Percentiles rank a stretch among this genome's conserved stretches.
Evolutionary conservation across 2,797 vertebrate species (phyloP).

Genomic region (Perodicticus potto): DNA sequence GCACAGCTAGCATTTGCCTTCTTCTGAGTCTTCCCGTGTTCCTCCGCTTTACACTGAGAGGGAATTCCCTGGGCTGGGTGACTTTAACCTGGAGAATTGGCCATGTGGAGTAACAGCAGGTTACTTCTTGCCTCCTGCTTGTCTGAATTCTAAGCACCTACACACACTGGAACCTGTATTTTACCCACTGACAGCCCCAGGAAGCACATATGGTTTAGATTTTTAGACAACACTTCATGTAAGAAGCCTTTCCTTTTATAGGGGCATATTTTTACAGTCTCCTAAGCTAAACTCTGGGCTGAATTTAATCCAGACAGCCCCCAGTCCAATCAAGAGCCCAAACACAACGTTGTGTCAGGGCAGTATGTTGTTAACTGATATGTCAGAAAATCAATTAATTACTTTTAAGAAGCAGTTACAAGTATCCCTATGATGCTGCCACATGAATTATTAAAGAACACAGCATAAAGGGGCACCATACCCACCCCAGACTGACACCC

Average conservation of each 20-base stretch:
- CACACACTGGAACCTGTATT: conserved; percentile 65
- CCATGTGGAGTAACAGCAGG: conserved; percentile 25
- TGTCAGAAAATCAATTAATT: conserved; percentile 99
- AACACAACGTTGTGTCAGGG: conserved; percentile 90
- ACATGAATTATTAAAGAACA: conserved; percentile 97
- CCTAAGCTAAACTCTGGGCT: conserved; percentile 72
- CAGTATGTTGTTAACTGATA: conserved; percentile 94
- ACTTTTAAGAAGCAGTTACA: conserved; percentile 98
- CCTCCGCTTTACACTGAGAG: neutral
- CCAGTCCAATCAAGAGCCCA: conserved; percentile 80
- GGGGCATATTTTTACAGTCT: conserved; percentile 85
- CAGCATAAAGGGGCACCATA: conserved; percentile 79
- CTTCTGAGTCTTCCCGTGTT: neutral
- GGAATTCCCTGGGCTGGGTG: neutral
- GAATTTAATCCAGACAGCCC: conserved; percentile 83
- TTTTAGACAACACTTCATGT: conserved; percentile 80
- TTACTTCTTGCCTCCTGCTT: conserved; percentile 68
- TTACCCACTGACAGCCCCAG: conserved; percentile 61
- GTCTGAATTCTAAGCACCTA: conserved; percentile 69
- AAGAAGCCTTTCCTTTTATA: conserved; percentile 85
- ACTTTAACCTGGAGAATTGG: neutral
- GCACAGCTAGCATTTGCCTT: neutral
- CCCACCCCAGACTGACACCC: conserved; percentile 84
- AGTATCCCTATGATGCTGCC: conserved; percentile 93
- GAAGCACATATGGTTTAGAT: conserved; percentile 77